A percentile compares a stretch with the other conserved stretches of the same genome.
phyloP scores from a whole-genome alignment of 2,888 invertebrate species.

The Automeris io region DNA sequence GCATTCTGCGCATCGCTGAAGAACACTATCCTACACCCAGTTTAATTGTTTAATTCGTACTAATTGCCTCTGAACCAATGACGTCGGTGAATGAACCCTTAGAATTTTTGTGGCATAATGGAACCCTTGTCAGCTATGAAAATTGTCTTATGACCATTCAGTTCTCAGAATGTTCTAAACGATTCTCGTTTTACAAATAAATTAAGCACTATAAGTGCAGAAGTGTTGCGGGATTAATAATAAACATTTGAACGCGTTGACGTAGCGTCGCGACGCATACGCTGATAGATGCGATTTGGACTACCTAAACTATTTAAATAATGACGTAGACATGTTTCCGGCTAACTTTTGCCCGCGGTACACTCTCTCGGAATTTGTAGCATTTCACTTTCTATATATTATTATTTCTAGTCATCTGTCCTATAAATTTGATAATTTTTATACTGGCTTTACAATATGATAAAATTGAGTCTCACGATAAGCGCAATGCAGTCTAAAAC shows the following conservation, averaged over 20 bases:
- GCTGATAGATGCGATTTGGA: background rate
- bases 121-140: background rate
- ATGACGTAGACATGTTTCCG: background rate
- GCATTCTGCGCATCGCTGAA: conserved; percentile 17
- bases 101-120: too few species aligned
- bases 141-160: conserved; percentile 4
- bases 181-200: conserved; percentile 18
- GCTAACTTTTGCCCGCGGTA: background rate
- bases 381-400: background rate
- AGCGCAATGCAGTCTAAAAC: too few species aligned
- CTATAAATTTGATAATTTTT: too few species aligned
- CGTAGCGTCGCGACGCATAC: conserved; percentile 7
- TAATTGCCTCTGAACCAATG: conserved; percentile 26
- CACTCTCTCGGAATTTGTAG: background rate
- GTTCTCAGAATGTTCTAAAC: conserved; percentile 20
- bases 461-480: too few species aligned
- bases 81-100: conserved; percentile 3
- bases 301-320: conserved; percentile 4
- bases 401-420: too few species aligned
- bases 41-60: conserved; percentile 48
- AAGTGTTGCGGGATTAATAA: conserved; percentile 30
- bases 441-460: too few species aligned
- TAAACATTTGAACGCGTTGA: conserved; percentile 28
- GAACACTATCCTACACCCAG: conserved; percentile 12
- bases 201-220: conserved; percentile 17